phyloP scores from a whole-genome alignment of 2,888 invertebrate species.

The Diarsia brunnea region DNA sequence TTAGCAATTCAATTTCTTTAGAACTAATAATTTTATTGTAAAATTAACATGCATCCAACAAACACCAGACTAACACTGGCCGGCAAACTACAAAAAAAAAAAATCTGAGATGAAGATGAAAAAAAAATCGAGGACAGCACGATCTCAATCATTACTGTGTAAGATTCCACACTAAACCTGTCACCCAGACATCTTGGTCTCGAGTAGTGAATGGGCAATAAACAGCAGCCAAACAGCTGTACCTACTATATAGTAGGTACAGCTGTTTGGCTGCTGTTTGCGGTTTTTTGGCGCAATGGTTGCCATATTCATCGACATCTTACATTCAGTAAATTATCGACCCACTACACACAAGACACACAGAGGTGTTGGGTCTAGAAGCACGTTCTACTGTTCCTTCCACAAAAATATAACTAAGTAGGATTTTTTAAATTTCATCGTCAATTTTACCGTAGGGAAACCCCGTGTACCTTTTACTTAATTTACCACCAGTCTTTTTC shows the following conservation, averaged over 20 bases:
- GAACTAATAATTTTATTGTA: too few relatives aligned
- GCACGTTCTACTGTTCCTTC: neutral
- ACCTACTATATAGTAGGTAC: too few relatives aligned
- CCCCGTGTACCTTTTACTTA: too few relatives aligned
- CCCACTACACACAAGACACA: neutral
- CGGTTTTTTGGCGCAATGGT: neutral
- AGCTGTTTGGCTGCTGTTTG: too few relatives aligned
- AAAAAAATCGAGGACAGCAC: slow-evolving; percentile 25
- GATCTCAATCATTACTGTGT: slow-evolving; percentile 10
- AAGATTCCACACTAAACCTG: neutral
- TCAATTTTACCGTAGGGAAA: too few relatives aligned
- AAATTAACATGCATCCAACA: neutral
- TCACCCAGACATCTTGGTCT: neutral
- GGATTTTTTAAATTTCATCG: neutral
- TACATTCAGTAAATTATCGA: neutral
- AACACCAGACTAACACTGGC: too few relatives aligned
- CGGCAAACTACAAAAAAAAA: too few relatives aligned
- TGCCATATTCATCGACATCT: neutral
- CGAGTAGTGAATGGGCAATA: neutral
- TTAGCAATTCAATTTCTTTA: too few relatives aligned
- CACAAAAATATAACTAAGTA: neutral
- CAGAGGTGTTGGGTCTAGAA: neutral
- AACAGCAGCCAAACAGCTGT: too few relatives aligned
- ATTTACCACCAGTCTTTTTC: neutral
- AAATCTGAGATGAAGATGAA: slow-evolving; percentile 5